Conservation (phyloP, 2,113 vertebrate genomes). For the Phainopepla nitens region DNA sequence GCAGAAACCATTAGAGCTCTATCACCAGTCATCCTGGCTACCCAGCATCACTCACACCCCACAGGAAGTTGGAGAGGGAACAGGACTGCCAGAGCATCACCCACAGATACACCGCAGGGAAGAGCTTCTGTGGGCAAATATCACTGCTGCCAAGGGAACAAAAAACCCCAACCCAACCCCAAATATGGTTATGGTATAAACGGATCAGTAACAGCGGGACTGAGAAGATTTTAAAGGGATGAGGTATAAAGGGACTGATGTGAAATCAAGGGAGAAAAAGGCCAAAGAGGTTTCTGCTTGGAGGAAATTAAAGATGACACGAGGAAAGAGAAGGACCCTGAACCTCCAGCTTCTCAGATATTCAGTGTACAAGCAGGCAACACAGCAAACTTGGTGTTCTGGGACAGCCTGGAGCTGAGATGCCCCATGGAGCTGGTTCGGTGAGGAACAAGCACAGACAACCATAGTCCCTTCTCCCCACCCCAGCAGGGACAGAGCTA, state of each 20-base stretch:
- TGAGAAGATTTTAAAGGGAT: not conserved
- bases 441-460: not conserved
- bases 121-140: not conserved
- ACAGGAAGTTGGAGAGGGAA: not conserved
- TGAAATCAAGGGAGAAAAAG: not conserved
- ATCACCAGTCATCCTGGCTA: not conserved
- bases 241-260: not conserved
- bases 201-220: not conserved
- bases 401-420: not conserved
- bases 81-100: not conserved
- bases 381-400: not conserved
- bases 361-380: not conserved
- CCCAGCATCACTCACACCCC: not conserved
- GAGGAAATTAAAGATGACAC: accelerated
- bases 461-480: not conserved
- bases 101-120: accelerated
- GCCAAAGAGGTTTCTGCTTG: not conserved
- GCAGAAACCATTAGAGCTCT: not conserved
- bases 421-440: not conserved
- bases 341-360: not conserved
- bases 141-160: not conserved
- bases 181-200: not conserved
- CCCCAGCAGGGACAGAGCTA: not conserved
- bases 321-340: accelerated
- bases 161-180: not conserved